Conservation (phyloP, 2,113 vertebrate species). For the Gnathonemus echidnorhynchus region DNA sequence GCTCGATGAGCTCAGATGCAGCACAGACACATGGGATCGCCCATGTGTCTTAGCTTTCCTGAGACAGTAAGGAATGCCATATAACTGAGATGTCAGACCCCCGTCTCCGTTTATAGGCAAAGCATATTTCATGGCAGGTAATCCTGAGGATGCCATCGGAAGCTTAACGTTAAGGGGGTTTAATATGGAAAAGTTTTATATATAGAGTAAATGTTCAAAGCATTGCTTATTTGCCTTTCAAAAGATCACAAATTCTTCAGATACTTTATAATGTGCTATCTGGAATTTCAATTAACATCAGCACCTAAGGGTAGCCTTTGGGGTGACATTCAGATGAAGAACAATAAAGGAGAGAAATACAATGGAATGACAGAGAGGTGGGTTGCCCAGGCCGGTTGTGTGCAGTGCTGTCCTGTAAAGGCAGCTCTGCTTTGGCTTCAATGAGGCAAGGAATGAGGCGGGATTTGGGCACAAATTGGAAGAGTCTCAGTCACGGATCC, state of each 20-base stretch:
- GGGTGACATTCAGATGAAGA: neutral
- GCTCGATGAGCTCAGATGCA: neutral
- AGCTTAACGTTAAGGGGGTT: neutral
- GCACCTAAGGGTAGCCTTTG: neutral
- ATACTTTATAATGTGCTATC: neutral
- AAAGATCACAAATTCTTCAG: neutral
- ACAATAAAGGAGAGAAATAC: neutral
- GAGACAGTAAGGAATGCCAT: neutral
- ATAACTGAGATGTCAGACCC: neutral
- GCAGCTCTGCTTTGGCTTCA: neutral
- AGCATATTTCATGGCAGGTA: neutral
- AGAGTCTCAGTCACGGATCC: constrained; percentile 6
- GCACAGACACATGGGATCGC: neutral
- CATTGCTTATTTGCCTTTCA: neutral
- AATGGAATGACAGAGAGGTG: neutral
- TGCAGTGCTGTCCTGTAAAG: neutral
- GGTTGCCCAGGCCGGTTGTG: neutral
- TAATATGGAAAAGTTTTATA: neutral
- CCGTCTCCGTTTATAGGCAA: neutral
- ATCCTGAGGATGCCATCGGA: neutral
- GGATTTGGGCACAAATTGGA: neutral
- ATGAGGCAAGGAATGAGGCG: neutral
- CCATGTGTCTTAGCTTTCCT: neutral
- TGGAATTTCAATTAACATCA: neutral
- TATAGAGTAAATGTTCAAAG: neutral